Conservation (phyloP, 2,797 vertebrate species). For the Eospalax fontanierii region DNA sequence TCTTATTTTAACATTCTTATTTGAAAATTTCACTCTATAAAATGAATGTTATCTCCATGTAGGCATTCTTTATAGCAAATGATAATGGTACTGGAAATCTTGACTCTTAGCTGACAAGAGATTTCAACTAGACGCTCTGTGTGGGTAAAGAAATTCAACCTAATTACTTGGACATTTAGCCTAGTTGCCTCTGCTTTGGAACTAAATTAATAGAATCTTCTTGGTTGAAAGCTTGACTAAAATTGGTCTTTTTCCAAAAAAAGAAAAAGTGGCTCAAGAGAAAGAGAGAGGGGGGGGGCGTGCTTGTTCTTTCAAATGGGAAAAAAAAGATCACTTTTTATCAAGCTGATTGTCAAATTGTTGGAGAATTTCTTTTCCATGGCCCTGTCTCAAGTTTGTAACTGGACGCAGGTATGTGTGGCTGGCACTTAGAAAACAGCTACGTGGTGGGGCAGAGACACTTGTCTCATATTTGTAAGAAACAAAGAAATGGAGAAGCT, state of each 20-base stretch:
- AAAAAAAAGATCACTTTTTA: slow-evolving; percentile 59
- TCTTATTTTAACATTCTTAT: neutral
- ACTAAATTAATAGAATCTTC: slow-evolving; percentile 43
- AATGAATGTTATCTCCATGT: neutral
- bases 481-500: slow-evolving; percentile 80
- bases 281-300: accelerated
- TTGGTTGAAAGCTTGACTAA: slow-evolving; percentile 66
- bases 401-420: slow-evolving; percentile 25
- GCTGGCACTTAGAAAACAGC: slow-evolving; percentile 70
- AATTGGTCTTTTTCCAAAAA: slow-evolving; percentile 71
- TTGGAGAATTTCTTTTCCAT: slow-evolving; percentile 22
- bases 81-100: neutral
- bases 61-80: neutral
- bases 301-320: neutral
- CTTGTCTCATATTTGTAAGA: slow-evolving; percentile 76
- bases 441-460: slow-evolving; percentile 67
- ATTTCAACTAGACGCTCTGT: slow-evolving; percentile 38
- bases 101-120: neutral
- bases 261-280: neutral
- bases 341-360: slow-evolving; percentile 67
- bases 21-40: neutral
- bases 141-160: slow-evolving; percentile 50
- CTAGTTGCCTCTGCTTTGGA: slow-evolving; percentile 50
- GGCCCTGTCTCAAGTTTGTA: slow-evolving; percentile 62
- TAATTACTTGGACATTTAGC: slow-evolving; percentile 57